Conservation (phyloP, 2,888 invertebrate genomes). For the Empis stercorea region DNA sequence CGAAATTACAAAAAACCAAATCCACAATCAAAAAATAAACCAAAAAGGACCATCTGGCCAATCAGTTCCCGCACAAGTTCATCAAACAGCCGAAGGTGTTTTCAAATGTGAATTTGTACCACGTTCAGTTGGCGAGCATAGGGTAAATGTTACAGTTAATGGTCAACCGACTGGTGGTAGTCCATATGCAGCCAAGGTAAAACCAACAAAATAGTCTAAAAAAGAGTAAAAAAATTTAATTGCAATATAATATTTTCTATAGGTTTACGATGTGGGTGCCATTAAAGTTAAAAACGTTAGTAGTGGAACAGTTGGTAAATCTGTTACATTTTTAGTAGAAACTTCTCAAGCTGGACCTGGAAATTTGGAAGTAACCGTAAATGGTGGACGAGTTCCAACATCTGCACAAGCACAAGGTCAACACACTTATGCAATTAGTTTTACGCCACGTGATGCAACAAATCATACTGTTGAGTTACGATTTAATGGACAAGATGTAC, state of each 20-base stretch:
- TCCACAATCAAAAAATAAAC: not conserved
- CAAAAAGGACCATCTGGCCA: slow-evolving; percentile 76
- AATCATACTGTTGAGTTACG: slow-evolving; percentile 87
- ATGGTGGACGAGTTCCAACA: slow-evolving; percentile 92
- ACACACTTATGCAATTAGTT: slow-evolving; percentile 92
- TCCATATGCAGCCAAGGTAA: slow-evolving; percentile 80
- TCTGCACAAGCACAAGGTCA: slow-evolving; percentile 94
- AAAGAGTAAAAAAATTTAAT: not conserved
- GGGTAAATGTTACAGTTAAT: slow-evolving; percentile 74
- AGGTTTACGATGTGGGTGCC: slow-evolving; percentile 85
- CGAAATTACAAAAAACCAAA: too few relatives aligned
- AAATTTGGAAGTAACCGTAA: slow-evolving; percentile 95
- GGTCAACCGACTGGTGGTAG: slow-evolving; percentile 76
- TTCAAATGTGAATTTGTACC: slow-evolving; percentile 89
- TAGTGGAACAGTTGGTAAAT: slow-evolving; percentile 75
- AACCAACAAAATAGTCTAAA: slow-evolving; percentile 6
- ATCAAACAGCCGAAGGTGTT: slow-evolving; percentile 66
- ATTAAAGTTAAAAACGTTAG: slow-evolving; percentile 89
- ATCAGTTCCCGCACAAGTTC: slow-evolving; percentile 78
- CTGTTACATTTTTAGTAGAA: slow-evolving; percentile 89
- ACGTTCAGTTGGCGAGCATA: slow-evolving; percentile 80
- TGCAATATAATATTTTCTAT: slow-evolving; percentile 4
- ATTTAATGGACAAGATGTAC: slow-evolving; percentile 93
- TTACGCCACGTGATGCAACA: slow-evolving; percentile 84
- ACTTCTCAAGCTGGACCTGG: slow-evolving; percentile 98